phyloP scores from a whole-genome alignment of 2,888 invertebrate species.

The Zaprionus bogoriensis region DNA sequence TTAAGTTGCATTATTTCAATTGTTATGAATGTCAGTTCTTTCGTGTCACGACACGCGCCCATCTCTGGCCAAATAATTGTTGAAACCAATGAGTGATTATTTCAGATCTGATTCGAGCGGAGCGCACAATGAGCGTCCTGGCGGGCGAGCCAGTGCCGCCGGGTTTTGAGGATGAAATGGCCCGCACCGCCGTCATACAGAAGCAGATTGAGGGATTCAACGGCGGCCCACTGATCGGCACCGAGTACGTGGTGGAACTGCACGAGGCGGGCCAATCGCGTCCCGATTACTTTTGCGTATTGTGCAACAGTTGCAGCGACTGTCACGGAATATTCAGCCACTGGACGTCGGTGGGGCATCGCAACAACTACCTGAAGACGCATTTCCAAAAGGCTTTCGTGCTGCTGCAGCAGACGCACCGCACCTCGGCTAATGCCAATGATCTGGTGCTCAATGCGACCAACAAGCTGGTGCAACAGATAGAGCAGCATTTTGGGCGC shows the following conservation, averaged over 20 bases:
- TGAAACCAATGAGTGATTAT: not conserved
- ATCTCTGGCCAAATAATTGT: not conserved
- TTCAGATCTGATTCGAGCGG: too few species aligned
- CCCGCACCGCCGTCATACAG: constrained; percentile 83
- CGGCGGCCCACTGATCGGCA: constrained; percentile 85
- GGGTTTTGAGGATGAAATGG: constrained; percentile 87
- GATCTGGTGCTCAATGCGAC: constrained; percentile 20
- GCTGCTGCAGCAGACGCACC: constrained; percentile 74
- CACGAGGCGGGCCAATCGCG: constrained; percentile 87
- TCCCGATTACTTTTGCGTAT: constrained; percentile 89
- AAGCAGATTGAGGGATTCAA: constrained; percentile 83
- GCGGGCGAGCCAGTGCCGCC: constrained; percentile 89
- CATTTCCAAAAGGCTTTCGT: constrained; percentile 85
- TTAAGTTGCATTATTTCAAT: too few species aligned
- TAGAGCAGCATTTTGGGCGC: constrained; percentile 90
- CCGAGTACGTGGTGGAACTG: constrained; percentile 91
- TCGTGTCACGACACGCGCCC: not conserved
- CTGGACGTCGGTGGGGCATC: constrained; percentile 90
- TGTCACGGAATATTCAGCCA: constrained; percentile 91
- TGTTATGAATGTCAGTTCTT: too few species aligned
- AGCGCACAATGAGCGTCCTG: constrained; percentile 80
- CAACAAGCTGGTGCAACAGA: constrained; percentile 84
- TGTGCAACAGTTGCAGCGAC: constrained; percentile 91
- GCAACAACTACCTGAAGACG: constrained; percentile 86
- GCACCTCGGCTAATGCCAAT: constrained; percentile 7